Evolutionary conservation across 2,888 invertebrate species (phyloP).

Genomic region (Laspeyria flexula): DNA sequence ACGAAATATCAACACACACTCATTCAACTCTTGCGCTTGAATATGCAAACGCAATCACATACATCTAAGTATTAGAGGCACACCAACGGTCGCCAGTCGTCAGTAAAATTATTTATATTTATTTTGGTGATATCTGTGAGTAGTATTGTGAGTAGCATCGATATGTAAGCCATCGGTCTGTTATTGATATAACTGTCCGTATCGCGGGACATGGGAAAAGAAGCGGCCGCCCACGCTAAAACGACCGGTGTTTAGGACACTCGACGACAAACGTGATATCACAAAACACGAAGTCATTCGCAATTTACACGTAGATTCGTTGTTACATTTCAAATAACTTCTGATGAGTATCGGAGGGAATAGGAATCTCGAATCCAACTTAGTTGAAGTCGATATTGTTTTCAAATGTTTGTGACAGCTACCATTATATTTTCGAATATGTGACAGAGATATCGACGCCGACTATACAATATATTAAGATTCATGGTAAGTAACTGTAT

Average conservation of each 20-base stretch:
- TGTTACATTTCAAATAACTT: background rate
- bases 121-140: constrained; percentile 48
- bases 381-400: too few relatives aligned
- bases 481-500: too few relatives aligned
- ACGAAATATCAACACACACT: background rate
- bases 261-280: constrained; percentile 40
- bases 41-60: constrained; percentile 12
- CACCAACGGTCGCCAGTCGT: constrained; percentile 17
- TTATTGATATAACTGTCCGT: constrained; percentile 81
- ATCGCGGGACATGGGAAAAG: constrained; percentile 72
- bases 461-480: too few relatives aligned
- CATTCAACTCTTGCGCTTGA: background rate
- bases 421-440: too few relatives aligned
- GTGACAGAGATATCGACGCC: too few relatives aligned
- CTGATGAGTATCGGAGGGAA: too few relatives aligned
- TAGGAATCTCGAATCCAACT: too few relatives aligned
- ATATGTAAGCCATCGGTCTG: constrained; percentile 55
- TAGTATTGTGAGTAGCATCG: constrained; percentile 45
- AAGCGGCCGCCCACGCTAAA: constrained; percentile 68
- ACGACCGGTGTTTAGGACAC: constrained; percentile 55
- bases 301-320: background rate
- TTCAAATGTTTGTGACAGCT: too few relatives aligned
- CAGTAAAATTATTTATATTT: constrained; percentile 41
- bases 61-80: constrained; percentile 15
- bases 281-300: constrained; percentile 6